These are phyloP conservation scores for Melanocharis versteri DNA, from an alignment of 2,113 vertebrate genomes.

Conservation along the genomic window DNA sequence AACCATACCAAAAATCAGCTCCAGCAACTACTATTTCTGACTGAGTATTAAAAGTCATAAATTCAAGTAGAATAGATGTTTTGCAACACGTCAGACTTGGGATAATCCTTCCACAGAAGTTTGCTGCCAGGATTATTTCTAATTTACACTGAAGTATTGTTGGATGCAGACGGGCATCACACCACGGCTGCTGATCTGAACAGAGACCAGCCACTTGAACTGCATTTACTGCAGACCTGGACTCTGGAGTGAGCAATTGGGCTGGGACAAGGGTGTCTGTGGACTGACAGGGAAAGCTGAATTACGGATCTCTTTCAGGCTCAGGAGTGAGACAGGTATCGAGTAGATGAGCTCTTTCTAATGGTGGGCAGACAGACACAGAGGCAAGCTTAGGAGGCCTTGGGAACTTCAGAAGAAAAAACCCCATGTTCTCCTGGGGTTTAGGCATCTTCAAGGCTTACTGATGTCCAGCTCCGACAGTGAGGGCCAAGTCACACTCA, in stretches of 20 bases:
- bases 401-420: background rate
- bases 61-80: background rate
- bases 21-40: background rate
- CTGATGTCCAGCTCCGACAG: background rate
- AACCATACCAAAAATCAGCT: background rate
- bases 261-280: background rate
- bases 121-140: background rate
- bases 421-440: fast-evolving
- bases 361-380: background rate
- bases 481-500: background rate
- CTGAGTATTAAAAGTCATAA: background rate
- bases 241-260: background rate
- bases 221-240: background rate
- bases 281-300: background rate
- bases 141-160: background rate
- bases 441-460: background rate
- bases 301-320: background rate
- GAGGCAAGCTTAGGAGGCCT: background rate
- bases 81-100: background rate
- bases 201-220: background rate
- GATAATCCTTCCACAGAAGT: background rate
- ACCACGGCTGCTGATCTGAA: background rate
- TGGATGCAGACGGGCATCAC: background rate
- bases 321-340: background rate
- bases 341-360: background rate